phyloP scores from a whole-genome alignment of 2,888 invertebrate genomes.

The Mellilla xanthometata region DNA sequence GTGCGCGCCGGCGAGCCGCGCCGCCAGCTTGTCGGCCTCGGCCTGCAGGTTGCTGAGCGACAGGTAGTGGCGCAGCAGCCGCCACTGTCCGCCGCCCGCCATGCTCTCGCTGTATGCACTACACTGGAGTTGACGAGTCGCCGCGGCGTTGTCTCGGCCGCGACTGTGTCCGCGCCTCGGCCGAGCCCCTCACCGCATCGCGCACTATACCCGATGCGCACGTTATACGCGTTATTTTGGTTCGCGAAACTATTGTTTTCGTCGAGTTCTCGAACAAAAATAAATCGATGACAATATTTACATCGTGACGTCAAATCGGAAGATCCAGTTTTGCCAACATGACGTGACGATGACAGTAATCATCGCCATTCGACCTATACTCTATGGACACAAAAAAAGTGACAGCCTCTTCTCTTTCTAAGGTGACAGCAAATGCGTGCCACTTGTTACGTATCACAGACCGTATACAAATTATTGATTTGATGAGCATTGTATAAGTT shows the following conservation, averaged over 20 bases:
- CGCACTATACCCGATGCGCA: constrained; percentile 18
- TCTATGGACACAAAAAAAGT: constrained; percentile 44
- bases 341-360: no score
- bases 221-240: constrained; percentile 17
- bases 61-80: constrained; percentile 66
- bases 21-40: constrained; percentile 66
- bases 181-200: constrained; percentile 19
- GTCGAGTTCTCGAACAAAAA: constrained; percentile 45
- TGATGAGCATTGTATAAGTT: no score
- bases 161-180: constrained; percentile 2
- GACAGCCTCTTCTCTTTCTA: constrained; percentile 19
- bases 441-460: constrained; percentile 7
- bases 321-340: constrained; percentile 55
- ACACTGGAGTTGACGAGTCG: not conserved
- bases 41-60: constrained; percentile 59
- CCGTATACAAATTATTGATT: no score
- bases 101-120: constrained; percentile 47
- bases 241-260: constrained; percentile 25
- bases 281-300: constrained; percentile 57
- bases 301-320: constrained; percentile 65
- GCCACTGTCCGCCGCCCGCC: constrained; percentile 72
- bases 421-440: constrained; percentile 3
- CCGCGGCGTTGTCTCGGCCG: constrained; percentile 1
- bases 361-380: no score
- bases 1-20: constrained; percentile 11